Conservation (phyloP, 2,888 invertebrate genomes). For the Alloscopus bannaensis region DNA sequence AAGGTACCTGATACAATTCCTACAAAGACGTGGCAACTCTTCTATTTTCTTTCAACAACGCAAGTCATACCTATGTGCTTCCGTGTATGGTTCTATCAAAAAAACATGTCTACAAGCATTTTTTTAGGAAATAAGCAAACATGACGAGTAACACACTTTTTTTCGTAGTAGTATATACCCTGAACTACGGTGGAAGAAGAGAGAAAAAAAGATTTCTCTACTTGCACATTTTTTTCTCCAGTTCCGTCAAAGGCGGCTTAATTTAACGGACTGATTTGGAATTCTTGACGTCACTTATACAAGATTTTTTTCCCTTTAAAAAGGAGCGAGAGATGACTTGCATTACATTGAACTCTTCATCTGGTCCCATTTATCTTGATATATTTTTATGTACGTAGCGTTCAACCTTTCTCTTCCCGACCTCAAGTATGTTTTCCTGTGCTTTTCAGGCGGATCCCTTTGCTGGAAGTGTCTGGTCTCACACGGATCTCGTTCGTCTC, state of each 20-base stretch:
- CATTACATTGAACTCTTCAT: constrained; percentile 3
- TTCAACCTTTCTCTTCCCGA: neutral
- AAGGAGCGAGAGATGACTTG: constrained; percentile 25
- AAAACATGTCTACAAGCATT: neutral
- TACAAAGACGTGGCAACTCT: too few species aligned
- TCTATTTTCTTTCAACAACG: too few species aligned
- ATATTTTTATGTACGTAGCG: constrained; percentile 14
- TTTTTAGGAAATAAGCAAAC: constrained; percentile 20
- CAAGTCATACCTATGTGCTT: too few species aligned
- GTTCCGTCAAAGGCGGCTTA: constrained; percentile 54
- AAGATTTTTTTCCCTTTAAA: constrained; percentile 29
- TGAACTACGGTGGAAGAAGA: too few species aligned
- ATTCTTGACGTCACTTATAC: constrained; percentile 58
- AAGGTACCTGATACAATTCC: constrained; percentile 60
- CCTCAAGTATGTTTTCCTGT: constrained; percentile 40
- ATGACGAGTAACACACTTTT: constrained; percentile 22
- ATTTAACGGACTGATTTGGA: constrained; percentile 61
- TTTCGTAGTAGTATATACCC: too few species aligned
- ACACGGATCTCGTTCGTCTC: constrained; percentile 76
- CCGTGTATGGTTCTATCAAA: too few species aligned
- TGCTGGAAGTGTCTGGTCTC: constrained; percentile 73
- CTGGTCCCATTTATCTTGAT: neutral
- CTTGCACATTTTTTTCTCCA: constrained; percentile 6
- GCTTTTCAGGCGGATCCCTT: constrained; percentile 71
- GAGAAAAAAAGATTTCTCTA: constrained; percentile 16